Evolutionary conservation across 2,113 vertebrate species (phyloP), one percentile per base, ranked within the genome.

Genomic region (Gallinago jamesoni): DNA sequence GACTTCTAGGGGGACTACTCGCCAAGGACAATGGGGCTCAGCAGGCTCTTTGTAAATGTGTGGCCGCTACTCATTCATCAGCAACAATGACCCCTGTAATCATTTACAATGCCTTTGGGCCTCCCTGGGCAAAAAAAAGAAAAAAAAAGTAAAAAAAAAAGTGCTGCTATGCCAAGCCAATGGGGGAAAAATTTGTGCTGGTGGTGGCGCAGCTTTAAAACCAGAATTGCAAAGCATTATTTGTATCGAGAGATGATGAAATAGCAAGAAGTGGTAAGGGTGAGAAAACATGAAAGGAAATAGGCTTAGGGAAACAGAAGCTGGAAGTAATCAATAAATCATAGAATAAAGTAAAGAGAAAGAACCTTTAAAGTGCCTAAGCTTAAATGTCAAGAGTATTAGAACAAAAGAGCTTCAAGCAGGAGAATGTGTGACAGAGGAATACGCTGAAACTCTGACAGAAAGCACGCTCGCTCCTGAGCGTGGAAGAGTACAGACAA

Each of bases 311-410:
- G 90, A 98, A 80, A 96, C 91, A 97, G 94, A 97, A 93, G 90
- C 76, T 91, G 88, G 92, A 97, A 91, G 83, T 92, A 97, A 98
- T 98, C 98, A 97, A 97, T 97, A 98, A 94, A 96, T 92, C 83
- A 74, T 55, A 89, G 94, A 96, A 93, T 64, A 96, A 94, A 96
- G 93, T 96, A 97, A 98, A 98, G 94, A 97, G 77, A 96, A 96
- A 93, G 94, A 97, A 97, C 95, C 94, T 97, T 97, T 96, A 92
- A 95, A 97, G 91, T 90, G 55, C 92, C 92, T 53, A 55, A 68
- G 84, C 68, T 98, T 97, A 97, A 98, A 98, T 96, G 94, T 98
- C 96, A 97, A 92, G 93, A 97, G 86, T 96, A 96, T 98, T 98
- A 97, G 94, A 96, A 96, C 83, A 97, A 95, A 97, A 96, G 93